A percentile compares a stretch with the other conserved stretches of the same genome.
Evolutionary conservation across 2,113 vertebrate genomes (phyloP).

Genomic region (Hirundichthys speculiger): DNA sequence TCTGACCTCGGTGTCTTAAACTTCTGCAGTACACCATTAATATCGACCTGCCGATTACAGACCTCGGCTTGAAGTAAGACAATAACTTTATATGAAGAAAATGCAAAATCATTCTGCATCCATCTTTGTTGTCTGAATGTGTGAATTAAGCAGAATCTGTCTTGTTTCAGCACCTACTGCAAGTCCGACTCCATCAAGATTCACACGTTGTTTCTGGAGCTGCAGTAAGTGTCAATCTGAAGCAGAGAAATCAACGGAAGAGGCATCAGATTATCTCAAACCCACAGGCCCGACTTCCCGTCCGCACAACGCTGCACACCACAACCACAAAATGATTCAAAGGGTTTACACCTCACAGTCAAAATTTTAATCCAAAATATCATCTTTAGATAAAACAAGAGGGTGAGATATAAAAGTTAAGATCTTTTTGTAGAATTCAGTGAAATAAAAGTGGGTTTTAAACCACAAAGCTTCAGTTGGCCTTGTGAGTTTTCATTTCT

Average conservation of each 20-base stretch:
- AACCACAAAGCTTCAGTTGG: neutral
- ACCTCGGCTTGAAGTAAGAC: conserved; percentile 72
- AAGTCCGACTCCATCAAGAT: conserved; percentile 81
- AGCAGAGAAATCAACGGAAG: neutral
- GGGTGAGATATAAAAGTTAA: neutral
- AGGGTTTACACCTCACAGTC: too few relatives aligned
- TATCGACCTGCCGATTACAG: conserved; percentile 49
- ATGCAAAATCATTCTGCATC: too few relatives aligned
- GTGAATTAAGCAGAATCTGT: neutral
- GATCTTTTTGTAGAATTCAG: conserved; percentile 1
- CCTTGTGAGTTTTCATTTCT: neutral
- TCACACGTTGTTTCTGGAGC: conserved; percentile 85
- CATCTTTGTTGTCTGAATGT: neutral
- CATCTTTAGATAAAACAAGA: neutral
- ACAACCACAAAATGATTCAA: too few relatives aligned
- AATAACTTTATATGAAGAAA: neutral
- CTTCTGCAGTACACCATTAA: conserved; percentile 58
- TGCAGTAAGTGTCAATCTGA: conserved; percentile 85
- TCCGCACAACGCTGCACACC: too few relatives aligned
- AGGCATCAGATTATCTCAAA: neutral
- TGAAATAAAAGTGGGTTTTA: neutral
- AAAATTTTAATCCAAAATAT: neutral
- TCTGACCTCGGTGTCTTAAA: neutral
- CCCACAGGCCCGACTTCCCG: neutral
- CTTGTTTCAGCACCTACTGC: conserved; percentile 84